Conservation (phyloP, 2,888 invertebrate genomes). For the Drosophila macrospina region DNA sequence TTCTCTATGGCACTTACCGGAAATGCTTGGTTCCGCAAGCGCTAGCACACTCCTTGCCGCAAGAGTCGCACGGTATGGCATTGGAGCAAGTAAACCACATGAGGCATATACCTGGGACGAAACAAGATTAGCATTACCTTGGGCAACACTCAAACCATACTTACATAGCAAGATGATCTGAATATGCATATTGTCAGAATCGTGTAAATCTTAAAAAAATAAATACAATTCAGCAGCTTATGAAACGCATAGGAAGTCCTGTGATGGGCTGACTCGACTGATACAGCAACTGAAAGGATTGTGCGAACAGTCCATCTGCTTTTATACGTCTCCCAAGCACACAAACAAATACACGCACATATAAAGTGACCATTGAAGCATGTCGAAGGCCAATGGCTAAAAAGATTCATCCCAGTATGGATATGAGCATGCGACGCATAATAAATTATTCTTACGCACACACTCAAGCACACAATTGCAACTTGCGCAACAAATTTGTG, state of each 20-base stretch:
- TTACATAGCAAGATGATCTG: constrained; percentile 71
- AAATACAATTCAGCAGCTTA: constrained; percentile 42
- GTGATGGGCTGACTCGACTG: constrained; percentile 27
- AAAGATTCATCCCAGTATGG: constrained; percentile 57
- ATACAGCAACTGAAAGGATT: constrained; percentile 63
- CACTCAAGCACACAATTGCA: constrained; percentile 70
- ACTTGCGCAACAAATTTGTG: constrained; percentile 77
- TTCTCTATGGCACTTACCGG: constrained; percentile 65
- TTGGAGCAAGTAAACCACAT: constrained; percentile 64
- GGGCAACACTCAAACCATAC: constrained; percentile 34
- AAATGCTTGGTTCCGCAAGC: constrained; percentile 89
- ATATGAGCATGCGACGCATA: constrained; percentile 70
- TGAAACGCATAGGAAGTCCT: constrained; percentile 60
- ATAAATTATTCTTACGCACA: constrained; percentile 57
- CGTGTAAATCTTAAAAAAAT: constrained; percentile 19
- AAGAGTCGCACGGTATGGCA: constrained; percentile 87
- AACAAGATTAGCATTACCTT: background rate
- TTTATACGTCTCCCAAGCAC: constrained; percentile 52
- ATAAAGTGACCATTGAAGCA: constrained; percentile 76
- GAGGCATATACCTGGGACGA: constrained; percentile 64
- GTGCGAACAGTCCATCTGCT: constrained; percentile 23
- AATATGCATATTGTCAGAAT: constrained; percentile 68
- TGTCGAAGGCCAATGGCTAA: constrained; percentile 39
- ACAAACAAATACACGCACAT: constrained; percentile 29
- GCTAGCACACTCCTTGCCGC: constrained; percentile 88